Conservation (phyloP, 2,888 invertebrate genomes). For the Limnephilus rhombicus region DNA sequence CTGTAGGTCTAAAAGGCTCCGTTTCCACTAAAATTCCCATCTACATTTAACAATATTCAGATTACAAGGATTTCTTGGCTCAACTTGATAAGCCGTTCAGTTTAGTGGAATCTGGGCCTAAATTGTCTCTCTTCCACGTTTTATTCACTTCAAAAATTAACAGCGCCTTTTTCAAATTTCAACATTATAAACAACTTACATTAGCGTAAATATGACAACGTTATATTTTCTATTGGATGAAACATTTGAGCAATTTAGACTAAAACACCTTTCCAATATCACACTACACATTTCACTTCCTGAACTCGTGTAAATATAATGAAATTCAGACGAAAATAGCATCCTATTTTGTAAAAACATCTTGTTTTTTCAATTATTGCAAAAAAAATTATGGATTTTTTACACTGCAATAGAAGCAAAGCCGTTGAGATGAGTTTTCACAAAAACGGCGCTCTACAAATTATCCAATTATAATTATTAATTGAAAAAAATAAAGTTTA, state of each 20-base stretch:
- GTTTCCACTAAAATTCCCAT: too few species aligned
- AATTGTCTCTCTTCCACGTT: slow-evolving; percentile 36
- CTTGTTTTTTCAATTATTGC: background rate
- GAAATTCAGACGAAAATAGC: background rate
- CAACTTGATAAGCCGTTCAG: too few species aligned
- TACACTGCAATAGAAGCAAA: too few species aligned
- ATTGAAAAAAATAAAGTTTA: background rate
- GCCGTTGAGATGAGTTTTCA: too few species aligned
- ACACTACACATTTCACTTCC: background rate
- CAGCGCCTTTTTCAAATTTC: too few species aligned
- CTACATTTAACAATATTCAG: too few species aligned
- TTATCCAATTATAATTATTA: too few species aligned
- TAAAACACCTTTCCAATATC: background rate
- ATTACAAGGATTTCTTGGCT: too few species aligned
- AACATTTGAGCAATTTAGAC: slow-evolving; percentile 35
- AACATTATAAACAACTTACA: too few species aligned
- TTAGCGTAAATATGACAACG: too few species aligned
- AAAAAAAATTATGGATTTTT: too few species aligned
- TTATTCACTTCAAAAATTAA: background rate
- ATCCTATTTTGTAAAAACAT: background rate
- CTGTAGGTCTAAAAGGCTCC: background rate
- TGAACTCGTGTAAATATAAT: background rate
- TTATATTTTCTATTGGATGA: slow-evolving; percentile 14
- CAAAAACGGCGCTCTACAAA: too few species aligned
- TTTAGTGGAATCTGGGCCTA: slow-evolving; percentile 1